Base-by-base conservation (phyloP, 2,113 vertebrate genomes). In the Theristicus caerulescens region DNA sequence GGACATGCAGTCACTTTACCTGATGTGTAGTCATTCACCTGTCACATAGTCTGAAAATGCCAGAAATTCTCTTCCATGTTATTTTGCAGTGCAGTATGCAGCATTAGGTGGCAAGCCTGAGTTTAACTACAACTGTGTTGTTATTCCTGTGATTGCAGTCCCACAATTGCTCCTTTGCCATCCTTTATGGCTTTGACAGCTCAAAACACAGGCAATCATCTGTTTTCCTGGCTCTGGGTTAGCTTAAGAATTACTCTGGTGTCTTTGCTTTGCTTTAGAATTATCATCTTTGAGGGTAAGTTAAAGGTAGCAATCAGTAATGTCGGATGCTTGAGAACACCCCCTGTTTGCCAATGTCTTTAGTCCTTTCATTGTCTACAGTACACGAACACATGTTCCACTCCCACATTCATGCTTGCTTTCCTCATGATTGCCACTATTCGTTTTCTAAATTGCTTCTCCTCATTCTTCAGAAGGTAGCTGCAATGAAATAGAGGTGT, bases 1-100 rank as follows among this genome's bases (percentile, higher is more conserved):
- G 21, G 8, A 21, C 10, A 4, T 26, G 11, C 40, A 61, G 31
- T 71, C 17, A 10, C 24, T 65, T 34, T 31, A 21, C 2, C 3
- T 77, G 25, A 29, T 58, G 12, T 1, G 1, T 47, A 59, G 32
- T 64, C 0, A 0, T 21, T 71, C 31, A 36, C 18, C 1, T 64
- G n/a, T 71, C 52, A 21, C 20, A 21, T 25, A 67, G 26, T 74
- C 54, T 65, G 36, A 90, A 80, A 70, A 40, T 69, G 31, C 13
- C 40, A 49, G 40, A 52, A 81, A 40, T 76, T 69, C 26, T 57
- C 7, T 65, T 82, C 40, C 2, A 0, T 49, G 11, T 80, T 82
- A 27, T 12, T 82, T 51, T 72, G 9, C 27, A 38, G 36, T 64
- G 16, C 31, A 73, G 8, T 32, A 15, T 65, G 27, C 54, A 52